These are phyloP conservation scores for Peromyscus eremicus DNA, from an alignment of 2,797 vertebrate genomes.

Conservation along the genomic window DNA sequence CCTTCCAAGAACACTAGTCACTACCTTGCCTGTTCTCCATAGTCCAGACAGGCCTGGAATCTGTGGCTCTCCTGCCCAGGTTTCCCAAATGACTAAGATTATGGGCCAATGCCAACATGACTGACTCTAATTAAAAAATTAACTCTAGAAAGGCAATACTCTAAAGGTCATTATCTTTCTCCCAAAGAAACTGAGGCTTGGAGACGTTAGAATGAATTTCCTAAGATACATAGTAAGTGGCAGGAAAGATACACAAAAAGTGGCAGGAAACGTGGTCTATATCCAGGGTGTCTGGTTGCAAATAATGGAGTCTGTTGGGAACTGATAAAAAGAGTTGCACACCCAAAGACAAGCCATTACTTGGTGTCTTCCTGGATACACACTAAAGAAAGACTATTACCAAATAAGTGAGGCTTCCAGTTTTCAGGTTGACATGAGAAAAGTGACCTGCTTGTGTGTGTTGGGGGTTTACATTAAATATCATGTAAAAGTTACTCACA, in stretches of 20 bases:
- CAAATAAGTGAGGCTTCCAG: constrained; percentile 5
- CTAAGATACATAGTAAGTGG: not conserved
- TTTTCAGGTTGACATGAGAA: not conserved
- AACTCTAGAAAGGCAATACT: not conserved
- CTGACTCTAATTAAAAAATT: not conserved
- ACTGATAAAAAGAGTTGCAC: constrained; percentile 25
- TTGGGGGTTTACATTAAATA: not conserved
- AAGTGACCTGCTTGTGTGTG: not conserved
- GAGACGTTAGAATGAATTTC: constrained; percentile 6
- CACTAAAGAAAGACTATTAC: not conserved
- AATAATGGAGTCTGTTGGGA: not conserved
- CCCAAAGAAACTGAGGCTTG: not conserved
- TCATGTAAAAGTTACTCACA: not conserved
- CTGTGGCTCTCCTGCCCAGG: too few relatives aligned
- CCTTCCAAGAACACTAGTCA: not conserved
- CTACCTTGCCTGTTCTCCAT: not conserved
- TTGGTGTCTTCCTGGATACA: not conserved
- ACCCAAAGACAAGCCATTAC: not conserved
- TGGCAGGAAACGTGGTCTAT: constrained; percentile 6
- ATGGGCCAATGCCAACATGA: not conserved
- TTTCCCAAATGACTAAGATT: not conserved
- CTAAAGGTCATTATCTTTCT: not conserved
- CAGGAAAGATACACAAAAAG: constrained; percentile 1
- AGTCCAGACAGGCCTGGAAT: not conserved
- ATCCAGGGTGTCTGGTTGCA: constrained; percentile 21